These are phyloP conservation scores for Clivina fossor DNA, from an alignment of 2,888 invertebrate genomes.

Conservation along the genomic window DNA sequence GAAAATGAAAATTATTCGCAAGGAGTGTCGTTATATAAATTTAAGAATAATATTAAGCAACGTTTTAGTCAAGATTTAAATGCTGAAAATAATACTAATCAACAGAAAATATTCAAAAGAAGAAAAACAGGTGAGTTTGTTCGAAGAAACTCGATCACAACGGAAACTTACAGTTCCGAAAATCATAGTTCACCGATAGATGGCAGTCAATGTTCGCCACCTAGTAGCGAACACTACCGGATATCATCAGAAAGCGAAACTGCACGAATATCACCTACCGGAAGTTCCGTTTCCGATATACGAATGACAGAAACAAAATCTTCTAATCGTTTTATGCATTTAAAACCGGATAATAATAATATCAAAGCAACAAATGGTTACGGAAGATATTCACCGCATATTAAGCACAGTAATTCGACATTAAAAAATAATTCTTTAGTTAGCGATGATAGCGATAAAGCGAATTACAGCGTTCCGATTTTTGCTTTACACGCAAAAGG, in stretches of 20 bases:
- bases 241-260: conserved; percentile 48
- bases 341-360: conserved; percentile 33
- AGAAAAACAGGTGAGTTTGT: conserved; percentile 42
- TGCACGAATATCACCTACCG: conserved; percentile 45
- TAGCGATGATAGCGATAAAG: conserved; percentile 33
- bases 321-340: conserved; percentile 20
- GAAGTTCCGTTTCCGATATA: conserved; percentile 44
- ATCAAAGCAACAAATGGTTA: conserved; percentile 26
- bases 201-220: conserved; percentile 49
- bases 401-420: conserved; percentile 37
- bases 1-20: conserved; percentile 52
- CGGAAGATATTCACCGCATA: conserved; percentile 39
- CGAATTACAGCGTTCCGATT: conserved; percentile 71
- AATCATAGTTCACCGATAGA: conserved; percentile 36
- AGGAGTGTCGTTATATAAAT: conserved; percentile 73
- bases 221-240: conserved; percentile 49
- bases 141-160: conserved; percentile 45
- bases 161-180: conserved; percentile 34
- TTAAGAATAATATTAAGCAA: conserved; percentile 92
- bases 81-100: conserved; percentile 46
- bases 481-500: conserved; percentile 90
- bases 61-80: conserved; percentile 64
- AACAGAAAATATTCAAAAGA: conserved; percentile 39
- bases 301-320: conserved; percentile 32
- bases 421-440: conserved; percentile 37